phyloP scores from a whole-genome alignment of 2,888 invertebrate genomes.

The Lasioglossum oenotherae region DNA sequence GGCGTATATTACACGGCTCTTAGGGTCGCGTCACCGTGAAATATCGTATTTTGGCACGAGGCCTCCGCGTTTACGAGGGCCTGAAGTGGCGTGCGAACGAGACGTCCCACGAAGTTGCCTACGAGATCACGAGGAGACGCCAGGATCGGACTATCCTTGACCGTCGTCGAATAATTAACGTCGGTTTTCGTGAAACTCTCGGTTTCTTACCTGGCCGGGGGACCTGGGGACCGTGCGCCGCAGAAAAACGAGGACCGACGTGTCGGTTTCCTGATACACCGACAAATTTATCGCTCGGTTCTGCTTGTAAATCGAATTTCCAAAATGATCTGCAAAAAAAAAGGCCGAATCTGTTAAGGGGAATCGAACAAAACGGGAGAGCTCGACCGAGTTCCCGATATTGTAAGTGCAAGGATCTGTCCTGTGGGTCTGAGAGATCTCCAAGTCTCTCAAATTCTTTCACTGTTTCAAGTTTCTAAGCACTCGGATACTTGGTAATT shows the following conservation, averaged over 20 bases:
- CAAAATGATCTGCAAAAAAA: conserved; percentile 16
- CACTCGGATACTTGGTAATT: too few species aligned
- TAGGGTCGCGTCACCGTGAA: conserved; percentile 75
- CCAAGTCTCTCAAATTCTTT: too few species aligned
- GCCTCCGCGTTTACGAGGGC: conserved; percentile 51
- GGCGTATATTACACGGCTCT: conserved; percentile 81
- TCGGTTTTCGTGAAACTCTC: conserved; percentile 63
- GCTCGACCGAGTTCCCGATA: neutral
- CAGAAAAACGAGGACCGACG: conserved; percentile 18
- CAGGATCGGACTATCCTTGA: conserved; percentile 60
- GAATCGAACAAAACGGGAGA: neutral
- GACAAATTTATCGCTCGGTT: conserved; percentile 75
- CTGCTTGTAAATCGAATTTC: conserved; percentile 53
- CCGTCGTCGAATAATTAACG: conserved; percentile 72
- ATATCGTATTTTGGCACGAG: conserved; percentile 81
- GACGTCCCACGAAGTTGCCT: conserved; percentile 50
- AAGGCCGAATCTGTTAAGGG: neutral
- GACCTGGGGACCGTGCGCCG: neutral
- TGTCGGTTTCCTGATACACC: conserved; percentile 29
- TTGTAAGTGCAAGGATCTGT: neutral
- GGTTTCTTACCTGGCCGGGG: conserved; percentile 54
- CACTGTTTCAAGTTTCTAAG: too few species aligned
- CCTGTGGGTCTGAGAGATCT: neutral
- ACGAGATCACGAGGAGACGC: conserved; percentile 33
- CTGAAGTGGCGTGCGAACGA: conserved; percentile 61